These are phyloP conservation scores for Mola mola DNA, from an alignment of 2,113 vertebrate genomes.

Conservation along the genomic window DNA sequence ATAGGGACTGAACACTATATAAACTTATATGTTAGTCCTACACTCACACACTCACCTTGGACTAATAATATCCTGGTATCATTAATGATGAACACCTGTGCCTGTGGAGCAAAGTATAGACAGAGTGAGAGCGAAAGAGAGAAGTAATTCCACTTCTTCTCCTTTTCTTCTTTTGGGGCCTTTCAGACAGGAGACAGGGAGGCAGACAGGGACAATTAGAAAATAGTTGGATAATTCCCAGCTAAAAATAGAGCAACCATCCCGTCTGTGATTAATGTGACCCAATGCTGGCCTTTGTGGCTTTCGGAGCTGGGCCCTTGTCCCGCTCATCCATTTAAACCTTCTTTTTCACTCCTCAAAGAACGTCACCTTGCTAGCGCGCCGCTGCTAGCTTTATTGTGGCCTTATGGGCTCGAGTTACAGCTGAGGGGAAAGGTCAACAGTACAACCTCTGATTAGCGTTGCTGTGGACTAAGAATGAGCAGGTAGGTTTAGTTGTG, in stretches of 20 bases:
- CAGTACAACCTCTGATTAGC: slow-evolving; percentile 71
- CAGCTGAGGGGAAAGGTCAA: slow-evolving; percentile 73
- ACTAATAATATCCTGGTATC: slow-evolving; percentile 76
- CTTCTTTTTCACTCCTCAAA: slow-evolving; percentile 61
- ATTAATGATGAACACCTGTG: slow-evolving; percentile 76
- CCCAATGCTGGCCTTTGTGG: slow-evolving; percentile 44
- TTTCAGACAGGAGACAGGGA: slow-evolving; percentile 29
- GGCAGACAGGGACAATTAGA: slow-evolving; percentile 53
- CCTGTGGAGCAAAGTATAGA: slow-evolving; percentile 35
- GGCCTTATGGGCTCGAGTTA: slow-evolving; percentile 73
- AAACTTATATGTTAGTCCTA: slow-evolving; percentile 53
- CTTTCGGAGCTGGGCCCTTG: slow-evolving; percentile 52
- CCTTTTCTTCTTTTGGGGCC: slow-evolving; percentile 16
- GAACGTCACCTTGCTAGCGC: slow-evolving; percentile 53
- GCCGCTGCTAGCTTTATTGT: slow-evolving; percentile 64
- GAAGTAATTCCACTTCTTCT: slow-evolving; percentile 20
- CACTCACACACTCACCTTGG: slow-evolving; percentile 46
- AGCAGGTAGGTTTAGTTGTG: slow-evolving; percentile 49
- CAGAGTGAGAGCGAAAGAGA: slow-evolving; percentile 31
- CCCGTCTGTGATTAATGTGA: slow-evolving; percentile 65
- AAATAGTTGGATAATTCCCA: slow-evolving; percentile 63
- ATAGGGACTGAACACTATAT: slow-evolving; percentile 58
- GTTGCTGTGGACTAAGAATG: slow-evolving; percentile 42
- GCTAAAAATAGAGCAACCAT: slow-evolving; percentile 67
- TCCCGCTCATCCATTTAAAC: slow-evolving; percentile 41